phyloP scores from a whole-genome alignment of 2,888 invertebrate species.

The Muscina levida region DNA sequence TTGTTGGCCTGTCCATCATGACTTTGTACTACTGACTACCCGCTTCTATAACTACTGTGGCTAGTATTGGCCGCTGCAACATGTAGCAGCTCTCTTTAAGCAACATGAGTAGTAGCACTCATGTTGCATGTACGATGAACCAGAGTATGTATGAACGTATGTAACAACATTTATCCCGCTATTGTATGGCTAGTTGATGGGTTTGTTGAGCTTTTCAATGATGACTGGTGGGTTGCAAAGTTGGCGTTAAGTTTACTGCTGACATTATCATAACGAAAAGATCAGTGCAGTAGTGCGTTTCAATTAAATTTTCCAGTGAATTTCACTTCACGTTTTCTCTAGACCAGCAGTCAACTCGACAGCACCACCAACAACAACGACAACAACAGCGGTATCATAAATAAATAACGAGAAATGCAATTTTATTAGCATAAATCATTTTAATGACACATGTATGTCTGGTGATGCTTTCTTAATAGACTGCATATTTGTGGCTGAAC shows the following conservation, averaged over 20 bases:
- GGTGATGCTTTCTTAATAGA: conserved; percentile 54
- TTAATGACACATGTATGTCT: conserved; percentile 63
- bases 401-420: conserved; percentile 20
- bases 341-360: neutral
- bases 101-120: conserved; percentile 5
- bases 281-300: conserved; percentile 65
- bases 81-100: conserved; percentile 1
- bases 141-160: no score
- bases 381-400: conserved; percentile 7
- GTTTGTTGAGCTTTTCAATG: conserved; percentile 18
- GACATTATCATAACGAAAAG: conserved; percentile 62
- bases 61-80: neutral
- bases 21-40: neutral
- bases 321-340: conserved; percentile 59
- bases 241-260: conserved; percentile 65
- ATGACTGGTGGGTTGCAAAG: conserved; percentile 56
- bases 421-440: conserved; percentile 63
- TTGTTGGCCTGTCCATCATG: conserved; percentile 58
- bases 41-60: no score
- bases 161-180: neutral
- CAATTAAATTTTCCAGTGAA: conserved; percentile 65
- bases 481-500: conserved; percentile 64
- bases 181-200: conserved; percentile 51
- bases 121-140: conserved; percentile 22
- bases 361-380: conserved; percentile 34